Conservation (phyloP, 2,888 invertebrate genomes). For the Aleiodes leptofemur region DNA sequence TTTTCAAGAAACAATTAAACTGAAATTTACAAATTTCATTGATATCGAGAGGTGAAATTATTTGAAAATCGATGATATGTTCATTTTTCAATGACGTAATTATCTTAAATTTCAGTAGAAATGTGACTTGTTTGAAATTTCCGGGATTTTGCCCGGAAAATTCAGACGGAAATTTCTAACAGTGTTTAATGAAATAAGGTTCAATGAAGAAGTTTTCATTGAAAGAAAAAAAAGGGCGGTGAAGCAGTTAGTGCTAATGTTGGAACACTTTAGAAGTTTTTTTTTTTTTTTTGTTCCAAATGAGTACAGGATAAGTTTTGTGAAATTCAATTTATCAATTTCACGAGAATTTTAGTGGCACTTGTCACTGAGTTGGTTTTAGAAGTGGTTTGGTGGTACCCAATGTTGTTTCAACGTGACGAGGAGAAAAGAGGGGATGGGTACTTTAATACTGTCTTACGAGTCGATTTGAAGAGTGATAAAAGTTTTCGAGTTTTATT, state of each 20-base stretch:
- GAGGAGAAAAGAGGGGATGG: not conserved
- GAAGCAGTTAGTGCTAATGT: not conserved
- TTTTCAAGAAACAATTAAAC: too few species aligned
- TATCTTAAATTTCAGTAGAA: too few species aligned
- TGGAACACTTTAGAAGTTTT: not conserved
- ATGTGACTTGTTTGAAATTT: too few species aligned
- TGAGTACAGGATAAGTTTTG: not conserved
- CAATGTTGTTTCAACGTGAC: not conserved
- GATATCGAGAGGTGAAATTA: too few species aligned
- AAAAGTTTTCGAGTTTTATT: constrained; percentile 24
- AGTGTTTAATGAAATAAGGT: too few species aligned
- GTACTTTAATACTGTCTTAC: not conserved
- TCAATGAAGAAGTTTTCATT: not conserved
- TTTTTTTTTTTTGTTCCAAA: too few species aligned
- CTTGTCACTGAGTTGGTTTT: not conserved
- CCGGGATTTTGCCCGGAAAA: too few species aligned
- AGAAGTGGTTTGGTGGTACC: not conserved
- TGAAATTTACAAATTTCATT: too few species aligned
- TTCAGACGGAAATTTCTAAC: too few species aligned
- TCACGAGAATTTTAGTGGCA: not conserved
- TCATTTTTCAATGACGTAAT: too few species aligned
- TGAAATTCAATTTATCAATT: constrained; percentile 7
- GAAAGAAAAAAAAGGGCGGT: not conserved
- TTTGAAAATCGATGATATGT: too few species aligned
- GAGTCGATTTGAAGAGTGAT: constrained; percentile 14